Evolutionary conservation across 2,797 vertebrate genomes (phyloP).

Genomic region (Merluccius polli): DNA sequence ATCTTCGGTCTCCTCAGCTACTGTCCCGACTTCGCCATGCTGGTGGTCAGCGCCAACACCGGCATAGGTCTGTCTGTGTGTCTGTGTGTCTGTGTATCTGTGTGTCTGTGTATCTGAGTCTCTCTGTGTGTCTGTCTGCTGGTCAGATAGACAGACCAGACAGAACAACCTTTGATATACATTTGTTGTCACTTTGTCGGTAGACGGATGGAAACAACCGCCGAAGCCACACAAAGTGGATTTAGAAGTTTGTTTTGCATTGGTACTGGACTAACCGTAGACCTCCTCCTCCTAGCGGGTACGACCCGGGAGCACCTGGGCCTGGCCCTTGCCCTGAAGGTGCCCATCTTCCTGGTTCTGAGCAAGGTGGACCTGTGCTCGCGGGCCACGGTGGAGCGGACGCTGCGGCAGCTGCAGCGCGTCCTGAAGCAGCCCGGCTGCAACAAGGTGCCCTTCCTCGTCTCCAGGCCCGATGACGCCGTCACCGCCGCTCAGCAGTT

Average conservation of each 20-base stretch:
- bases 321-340: slow-evolving; percentile 93
- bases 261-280: not conserved
- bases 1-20: slow-evolving; percentile 97
- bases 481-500: slow-evolving; percentile 95
- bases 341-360: slow-evolving; percentile 95
- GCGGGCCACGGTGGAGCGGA: slow-evolving; percentile 84
- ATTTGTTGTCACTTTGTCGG: no score
- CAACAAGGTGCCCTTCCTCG: slow-evolving; percentile 90
- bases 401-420: slow-evolving; percentile 88
- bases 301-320: slow-evolving; percentile 94
- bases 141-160: no score
- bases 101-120: not conserved
- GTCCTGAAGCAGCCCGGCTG: slow-evolving; percentile 95
- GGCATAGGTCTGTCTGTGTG: slow-evolving; percentile 79
- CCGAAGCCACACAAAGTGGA: no score
- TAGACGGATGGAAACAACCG: no score
- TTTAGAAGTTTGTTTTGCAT: no score
- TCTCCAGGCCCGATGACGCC: slow-evolving; percentile 85
- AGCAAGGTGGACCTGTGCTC: slow-evolving; percentile 93
- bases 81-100: not conserved
- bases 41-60: slow-evolving; percentile 95
- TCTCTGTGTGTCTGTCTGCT: not conserved
- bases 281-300: slow-evolving; percentile 73
- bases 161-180: no score
- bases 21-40: slow-evolving; percentile 94